Conservation (phyloP, 2,113 vertebrate species). For the Dermatemys mawii region DNA sequence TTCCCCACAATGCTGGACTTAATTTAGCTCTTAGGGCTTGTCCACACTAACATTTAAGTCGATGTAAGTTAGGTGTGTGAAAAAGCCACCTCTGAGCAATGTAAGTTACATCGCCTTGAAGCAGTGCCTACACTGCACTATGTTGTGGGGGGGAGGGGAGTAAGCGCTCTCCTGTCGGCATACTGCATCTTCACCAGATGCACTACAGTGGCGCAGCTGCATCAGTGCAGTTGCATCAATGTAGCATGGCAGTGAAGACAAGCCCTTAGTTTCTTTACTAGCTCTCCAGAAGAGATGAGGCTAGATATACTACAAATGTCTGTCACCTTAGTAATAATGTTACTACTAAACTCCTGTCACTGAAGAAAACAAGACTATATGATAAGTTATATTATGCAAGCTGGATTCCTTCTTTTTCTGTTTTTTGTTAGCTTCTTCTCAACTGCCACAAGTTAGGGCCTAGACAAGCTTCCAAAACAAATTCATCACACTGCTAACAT, state of each 20-base stretch:
- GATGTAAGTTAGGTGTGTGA: no score
- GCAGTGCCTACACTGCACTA: no score
- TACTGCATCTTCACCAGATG: no score
- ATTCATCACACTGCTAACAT: not conserved
- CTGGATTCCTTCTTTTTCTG: not conserved
- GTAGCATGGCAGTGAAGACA: no score
- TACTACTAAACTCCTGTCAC: not conserved
- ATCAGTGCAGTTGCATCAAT: no score
- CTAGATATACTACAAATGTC: not conserved
- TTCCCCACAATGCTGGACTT: not conserved
- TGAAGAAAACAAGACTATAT: not conserved
- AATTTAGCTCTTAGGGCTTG: not conserved
- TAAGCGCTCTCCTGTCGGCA: no score
- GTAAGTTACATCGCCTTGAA: no score
- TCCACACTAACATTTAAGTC: no score
- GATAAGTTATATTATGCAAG: not conserved
- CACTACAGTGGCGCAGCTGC: no score
- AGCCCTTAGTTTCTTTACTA: no score
- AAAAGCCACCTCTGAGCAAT: no score
- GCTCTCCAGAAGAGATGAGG: not conserved
- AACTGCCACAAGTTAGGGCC: not conserved
- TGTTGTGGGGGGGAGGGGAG: no score
- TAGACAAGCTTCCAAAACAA: not conserved
- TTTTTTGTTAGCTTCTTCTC: not conserved
- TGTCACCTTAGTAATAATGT: not conserved